A percentile compares a stretch with the other conserved stretches of the same genome.
Evolutionary conservation across 35 echinoderm and acorn worm genomes (phyloP).

Genomic region (Holothuria glaberrima): DNA sequence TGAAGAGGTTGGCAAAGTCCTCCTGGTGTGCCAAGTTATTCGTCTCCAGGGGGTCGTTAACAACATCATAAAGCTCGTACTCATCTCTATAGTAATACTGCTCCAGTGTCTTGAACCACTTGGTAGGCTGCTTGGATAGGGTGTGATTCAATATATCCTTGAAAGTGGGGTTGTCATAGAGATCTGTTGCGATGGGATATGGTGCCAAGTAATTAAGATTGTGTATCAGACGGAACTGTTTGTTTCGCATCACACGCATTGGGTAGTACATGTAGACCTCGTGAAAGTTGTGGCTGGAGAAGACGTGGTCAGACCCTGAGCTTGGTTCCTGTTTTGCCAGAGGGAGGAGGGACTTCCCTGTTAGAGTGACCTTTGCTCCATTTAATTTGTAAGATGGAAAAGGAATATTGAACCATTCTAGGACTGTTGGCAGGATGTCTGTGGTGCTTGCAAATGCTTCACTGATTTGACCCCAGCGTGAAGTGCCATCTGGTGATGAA

Average conservation of each 20-base stretch:
- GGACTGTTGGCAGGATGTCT: constrained; percentile 89
- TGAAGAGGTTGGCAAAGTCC: constrained; percentile 42
- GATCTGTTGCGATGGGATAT: constrained; percentile 91
- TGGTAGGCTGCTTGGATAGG: constrained; percentile 64
- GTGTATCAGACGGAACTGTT: constrained; percentile 84
- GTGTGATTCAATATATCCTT: constrained; percentile 89
- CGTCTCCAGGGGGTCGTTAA: constrained; percentile 81
- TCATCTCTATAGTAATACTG: constrained; percentile 93
- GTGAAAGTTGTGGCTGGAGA: constrained; percentile 95
- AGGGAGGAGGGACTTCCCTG: constrained; percentile 84
- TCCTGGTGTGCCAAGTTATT: constrained; percentile 74
- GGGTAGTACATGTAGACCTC: constrained; percentile 98
- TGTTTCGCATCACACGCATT: constrained; percentile 87
- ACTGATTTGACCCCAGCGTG: constrained; percentile 91
- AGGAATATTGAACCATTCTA: constrained; percentile 86
- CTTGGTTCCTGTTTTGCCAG: constrained; percentile 52
- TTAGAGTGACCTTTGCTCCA: constrained; percentile 57
- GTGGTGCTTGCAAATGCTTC: constrained; percentile 83
- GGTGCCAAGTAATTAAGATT: constrained; percentile 90
- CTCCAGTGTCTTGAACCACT: constrained; percentile 94
- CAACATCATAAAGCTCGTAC: constrained; percentile 86
- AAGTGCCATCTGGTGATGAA: constrained; percentile 67
- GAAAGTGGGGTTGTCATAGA: constrained; percentile 79
- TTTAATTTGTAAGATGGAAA: constrained; percentile 64
- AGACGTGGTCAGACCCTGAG: constrained; percentile 81